A percentile compares a stretch with the other conserved stretches of the same genome.
These are phyloP conservation scores for Tympanuchus pallidicinctus DNA, from an alignment of 2,113 vertebrate genomes.

Conservation along the genomic window DNA sequence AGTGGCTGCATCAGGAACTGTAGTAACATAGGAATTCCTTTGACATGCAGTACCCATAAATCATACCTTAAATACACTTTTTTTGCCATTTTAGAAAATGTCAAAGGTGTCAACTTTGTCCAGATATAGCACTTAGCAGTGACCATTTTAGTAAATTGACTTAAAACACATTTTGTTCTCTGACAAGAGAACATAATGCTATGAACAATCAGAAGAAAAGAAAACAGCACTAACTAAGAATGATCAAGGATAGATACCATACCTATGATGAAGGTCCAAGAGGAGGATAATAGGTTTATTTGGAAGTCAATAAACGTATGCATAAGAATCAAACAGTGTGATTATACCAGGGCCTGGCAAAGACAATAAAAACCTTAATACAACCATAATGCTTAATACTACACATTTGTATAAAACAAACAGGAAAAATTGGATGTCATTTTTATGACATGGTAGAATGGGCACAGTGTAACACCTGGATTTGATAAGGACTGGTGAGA, in stretches of 20 bases:
- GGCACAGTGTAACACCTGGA: not conserved
- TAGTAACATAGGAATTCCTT: constrained; percentile 61
- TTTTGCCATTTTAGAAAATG: constrained; percentile 84
- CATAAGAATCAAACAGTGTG: not conserved
- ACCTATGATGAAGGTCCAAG: not conserved
- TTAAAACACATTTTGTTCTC: constrained; percentile 73
- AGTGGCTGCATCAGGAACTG: constrained; percentile 36
- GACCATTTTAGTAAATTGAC: constrained; percentile 77
- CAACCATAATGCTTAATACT: not conserved
- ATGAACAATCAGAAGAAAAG: constrained; percentile 64
- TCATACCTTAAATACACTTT: constrained; percentile 78
- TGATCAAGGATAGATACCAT: not conserved
- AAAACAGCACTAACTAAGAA: constrained; percentile 29
- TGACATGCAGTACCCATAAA: constrained; percentile 75
- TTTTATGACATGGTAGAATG: not conserved
- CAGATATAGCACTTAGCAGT: constrained; percentile 76
- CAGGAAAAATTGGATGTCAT: not conserved
- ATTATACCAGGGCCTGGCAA: not conserved
- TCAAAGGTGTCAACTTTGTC: constrained; percentile 80
- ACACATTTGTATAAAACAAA: not conserved
- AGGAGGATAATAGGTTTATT: not conserved
- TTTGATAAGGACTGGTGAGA: not conserved
- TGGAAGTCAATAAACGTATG: not conserved
- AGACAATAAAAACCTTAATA: not conserved
- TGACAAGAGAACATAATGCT: constrained; percentile 72